Conservation (phyloP, 2,113 vertebrate genomes). For the Protobothrops mucrosquamatus region DNA sequence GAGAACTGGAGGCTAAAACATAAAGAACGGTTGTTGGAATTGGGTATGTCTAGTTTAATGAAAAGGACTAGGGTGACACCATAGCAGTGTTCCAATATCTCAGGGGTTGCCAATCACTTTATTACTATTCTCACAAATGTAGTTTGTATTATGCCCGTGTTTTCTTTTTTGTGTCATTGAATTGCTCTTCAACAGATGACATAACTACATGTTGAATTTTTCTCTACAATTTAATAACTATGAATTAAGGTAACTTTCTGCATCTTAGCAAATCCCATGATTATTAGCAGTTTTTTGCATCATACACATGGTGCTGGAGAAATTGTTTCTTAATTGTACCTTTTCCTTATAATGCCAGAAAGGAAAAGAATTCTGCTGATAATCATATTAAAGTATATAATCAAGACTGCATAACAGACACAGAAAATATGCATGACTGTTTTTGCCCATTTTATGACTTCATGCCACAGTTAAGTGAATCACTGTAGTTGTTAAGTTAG, state of each 20-base stretch:
- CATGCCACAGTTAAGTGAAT: too few species aligned
- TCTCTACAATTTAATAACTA: neutral
- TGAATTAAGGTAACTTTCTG: neutral
- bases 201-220: neutral
- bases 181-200: neutral
- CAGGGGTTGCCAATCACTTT: neutral
- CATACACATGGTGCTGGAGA: neutral
- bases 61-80: too few species aligned
- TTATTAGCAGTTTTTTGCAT: neutral
- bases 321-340: neutral
- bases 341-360: neutral
- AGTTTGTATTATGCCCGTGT: neutral
- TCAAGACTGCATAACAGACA: neutral
- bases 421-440: neutral
- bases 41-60: too few species aligned
- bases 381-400: neutral
- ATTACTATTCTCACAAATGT: neutral
- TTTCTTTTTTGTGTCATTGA: neutral
- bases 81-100: too few species aligned
- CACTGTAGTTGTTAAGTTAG: too few species aligned
- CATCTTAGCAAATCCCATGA: neutral
- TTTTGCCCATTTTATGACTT: neutral
- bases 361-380: neutral
- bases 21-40: too few species aligned
- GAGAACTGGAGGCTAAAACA: too few species aligned